These are phyloP conservation scores for Scytalopus superciliaris DNA, from an alignment of 2,113 vertebrate species.

Conservation along the genomic window DNA sequence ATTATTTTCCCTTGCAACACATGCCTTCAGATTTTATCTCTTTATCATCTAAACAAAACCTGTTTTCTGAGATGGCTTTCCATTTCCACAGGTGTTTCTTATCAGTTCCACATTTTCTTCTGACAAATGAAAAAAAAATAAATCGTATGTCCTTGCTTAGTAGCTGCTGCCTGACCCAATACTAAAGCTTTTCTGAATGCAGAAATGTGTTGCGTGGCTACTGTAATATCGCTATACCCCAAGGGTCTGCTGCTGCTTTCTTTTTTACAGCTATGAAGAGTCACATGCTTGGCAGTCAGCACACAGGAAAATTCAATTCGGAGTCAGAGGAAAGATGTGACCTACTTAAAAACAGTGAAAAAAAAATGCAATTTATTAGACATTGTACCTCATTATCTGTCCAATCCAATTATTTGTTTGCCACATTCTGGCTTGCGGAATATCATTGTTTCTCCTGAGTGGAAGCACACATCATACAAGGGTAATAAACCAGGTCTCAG, in stretches of 20 bases:
- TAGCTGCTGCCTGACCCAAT: conserved; percentile 33
- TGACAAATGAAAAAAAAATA: not conserved
- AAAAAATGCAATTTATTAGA: not conserved
- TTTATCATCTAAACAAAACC: conserved; percentile 21
- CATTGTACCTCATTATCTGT: not conserved
- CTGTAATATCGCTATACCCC: conserved; percentile 32
- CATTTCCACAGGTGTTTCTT: conserved; percentile 44
- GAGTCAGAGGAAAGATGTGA: conserved; percentile 23
- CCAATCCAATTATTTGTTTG: not conserved
- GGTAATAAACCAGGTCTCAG: not conserved
- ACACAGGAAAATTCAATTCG: not conserved
- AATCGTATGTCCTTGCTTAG: conserved; percentile 9
- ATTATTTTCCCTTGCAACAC: conserved; percentile 3
- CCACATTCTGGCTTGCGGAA: not conserved
- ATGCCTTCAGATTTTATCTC: conserved; percentile 51
- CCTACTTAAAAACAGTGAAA: conserved; percentile 7
- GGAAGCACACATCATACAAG: not conserved
- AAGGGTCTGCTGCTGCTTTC: conserved; percentile 43
- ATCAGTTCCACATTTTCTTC: conserved; percentile 44
- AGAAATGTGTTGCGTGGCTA: conserved; percentile 44
- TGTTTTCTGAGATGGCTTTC: conserved; percentile 24
- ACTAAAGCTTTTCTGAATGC: conserved; percentile 20
- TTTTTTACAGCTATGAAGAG: not conserved
- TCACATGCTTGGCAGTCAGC: conserved; percentile 36
- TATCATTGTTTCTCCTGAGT: not conserved